Conservation (phyloP, 2,113 vertebrate genomes). For the Mirounga angustirostris region DNA sequence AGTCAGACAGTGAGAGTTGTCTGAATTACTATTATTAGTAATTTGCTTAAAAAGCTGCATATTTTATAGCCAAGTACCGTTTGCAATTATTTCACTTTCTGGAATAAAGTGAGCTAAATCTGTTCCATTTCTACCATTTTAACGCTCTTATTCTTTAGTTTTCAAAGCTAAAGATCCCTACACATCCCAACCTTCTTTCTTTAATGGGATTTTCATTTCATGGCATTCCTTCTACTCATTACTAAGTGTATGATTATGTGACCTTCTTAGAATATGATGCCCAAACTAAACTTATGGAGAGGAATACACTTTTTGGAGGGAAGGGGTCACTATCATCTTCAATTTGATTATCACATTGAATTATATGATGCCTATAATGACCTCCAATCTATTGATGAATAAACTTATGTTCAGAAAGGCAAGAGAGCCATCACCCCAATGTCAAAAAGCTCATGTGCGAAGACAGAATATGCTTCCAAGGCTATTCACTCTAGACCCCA, state of each 20-base stretch:
- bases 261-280: neutral
- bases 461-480: accelerated
- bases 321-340: no score
- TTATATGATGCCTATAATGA: neutral
- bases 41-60: neutral
- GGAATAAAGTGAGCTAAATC: neutral
- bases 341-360: neutral
- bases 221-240: neutral
- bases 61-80: neutral
- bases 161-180: neutral
- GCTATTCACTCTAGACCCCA: neutral
- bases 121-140: neutral
- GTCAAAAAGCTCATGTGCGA: neutral
- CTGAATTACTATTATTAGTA: neutral
- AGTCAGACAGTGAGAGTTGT: neutral
- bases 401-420: no score
- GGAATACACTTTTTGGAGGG: neutral
- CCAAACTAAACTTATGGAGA: neutral
- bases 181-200: neutral
- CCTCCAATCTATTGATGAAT: neutral
- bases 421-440: no score
- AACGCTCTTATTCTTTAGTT: neutral
- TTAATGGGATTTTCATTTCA: neutral
- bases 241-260: neutral
- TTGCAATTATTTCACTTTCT: neutral